These are phyloP conservation scores for Dipodomys ordii DNA, from an alignment of 2,113 vertebrate species.

Conservation along the genomic window DNA sequence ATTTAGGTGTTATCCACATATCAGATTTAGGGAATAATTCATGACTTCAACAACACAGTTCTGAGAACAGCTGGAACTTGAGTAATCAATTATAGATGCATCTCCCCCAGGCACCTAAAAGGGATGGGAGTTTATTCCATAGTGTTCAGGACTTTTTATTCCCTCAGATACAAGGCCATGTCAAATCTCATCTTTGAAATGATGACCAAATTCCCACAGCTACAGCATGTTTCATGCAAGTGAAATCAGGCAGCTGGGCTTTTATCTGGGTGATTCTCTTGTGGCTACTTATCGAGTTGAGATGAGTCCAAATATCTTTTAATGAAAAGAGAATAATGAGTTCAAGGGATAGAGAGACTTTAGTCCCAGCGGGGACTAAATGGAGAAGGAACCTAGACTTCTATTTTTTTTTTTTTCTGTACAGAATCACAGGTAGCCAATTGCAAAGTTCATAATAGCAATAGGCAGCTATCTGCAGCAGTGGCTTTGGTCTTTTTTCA, in stretches of 20 bases:
- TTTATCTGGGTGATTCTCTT: background rate
- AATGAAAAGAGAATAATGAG: slow-evolving; percentile 18
- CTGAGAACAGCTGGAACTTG: slow-evolving; percentile 59
- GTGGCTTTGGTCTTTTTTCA: background rate
- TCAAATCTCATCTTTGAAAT: slow-evolving; percentile 70
- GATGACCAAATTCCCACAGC: slow-evolving; percentile 47
- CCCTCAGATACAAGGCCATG: background rate
- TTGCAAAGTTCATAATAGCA: background rate
- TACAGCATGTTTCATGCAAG: background rate
- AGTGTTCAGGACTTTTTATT: slow-evolving; percentile 50
- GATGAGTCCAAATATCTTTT: slow-evolving; percentile 42
- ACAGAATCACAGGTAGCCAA: too few species aligned
- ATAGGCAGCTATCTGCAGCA: background rate
- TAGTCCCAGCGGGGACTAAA: background rate
- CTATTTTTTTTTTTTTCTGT: too few species aligned
- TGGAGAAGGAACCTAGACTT: too few species aligned
- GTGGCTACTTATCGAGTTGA: slow-evolving; percentile 8
- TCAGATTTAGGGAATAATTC: slow-evolving; percentile 74
- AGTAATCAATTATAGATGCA: slow-evolving; percentile 72
- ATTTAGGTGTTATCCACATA: slow-evolving; percentile 69
- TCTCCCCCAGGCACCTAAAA: slow-evolving; percentile 48
- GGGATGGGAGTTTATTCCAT: slow-evolving; percentile 59
- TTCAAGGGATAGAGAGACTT: background rate
- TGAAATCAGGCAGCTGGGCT: slow-evolving; percentile 42
- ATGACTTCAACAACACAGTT: slow-evolving; percentile 62